Percentiles rank a stretch among this genome's conserved stretches.
phyloP scores from a whole-genome alignment of 2,113 vertebrate species.

The Lepus timidus region DNA sequence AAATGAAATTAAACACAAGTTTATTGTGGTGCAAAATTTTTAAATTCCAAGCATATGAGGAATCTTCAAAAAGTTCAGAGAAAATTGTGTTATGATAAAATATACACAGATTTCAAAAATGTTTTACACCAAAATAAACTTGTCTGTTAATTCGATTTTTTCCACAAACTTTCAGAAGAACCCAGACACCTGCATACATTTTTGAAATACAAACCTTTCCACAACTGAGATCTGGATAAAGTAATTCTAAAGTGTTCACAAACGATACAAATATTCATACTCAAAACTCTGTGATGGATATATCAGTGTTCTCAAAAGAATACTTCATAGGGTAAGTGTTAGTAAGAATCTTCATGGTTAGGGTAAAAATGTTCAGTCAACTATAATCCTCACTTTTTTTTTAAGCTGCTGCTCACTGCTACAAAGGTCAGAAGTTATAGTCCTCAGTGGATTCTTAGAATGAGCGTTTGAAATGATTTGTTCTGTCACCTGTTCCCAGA shows the following conservation, averaged over 20 bases:
- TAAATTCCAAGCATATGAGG: too few relatives aligned
- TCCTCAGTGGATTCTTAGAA: conserved; percentile 49
- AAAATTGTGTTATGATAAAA: too few relatives aligned
- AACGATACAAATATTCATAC: not conserved
- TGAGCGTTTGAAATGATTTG: conserved; percentile 58
- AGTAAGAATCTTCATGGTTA: not conserved
- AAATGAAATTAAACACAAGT: too few relatives aligned
- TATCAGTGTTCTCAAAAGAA: not conserved
- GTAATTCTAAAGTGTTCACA: not conserved
- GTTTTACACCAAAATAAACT: too few relatives aligned
- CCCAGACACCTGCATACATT: not conserved
- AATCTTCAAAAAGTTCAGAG: too few relatives aligned
- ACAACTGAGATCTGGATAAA: not conserved
- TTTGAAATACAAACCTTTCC: not conserved
- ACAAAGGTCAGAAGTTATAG: conserved; percentile 47
- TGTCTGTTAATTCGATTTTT: too few relatives aligned
- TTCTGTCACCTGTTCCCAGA: conserved; percentile 69
- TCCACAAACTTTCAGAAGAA: too few relatives aligned
- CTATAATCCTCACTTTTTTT: conserved; percentile 22
- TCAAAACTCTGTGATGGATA: not conserved
- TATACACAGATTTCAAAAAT: too few relatives aligned
- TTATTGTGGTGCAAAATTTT: too few relatives aligned
- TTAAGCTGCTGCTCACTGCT: conserved; percentile 24
- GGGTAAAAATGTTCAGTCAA: conserved; percentile 43
- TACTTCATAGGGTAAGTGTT: not conserved